Evolutionary conservation across 2,888 invertebrate genomes (phyloP), one percentile per base, ranked within the genome.

Genomic region (Calameuta idolon): DNA sequence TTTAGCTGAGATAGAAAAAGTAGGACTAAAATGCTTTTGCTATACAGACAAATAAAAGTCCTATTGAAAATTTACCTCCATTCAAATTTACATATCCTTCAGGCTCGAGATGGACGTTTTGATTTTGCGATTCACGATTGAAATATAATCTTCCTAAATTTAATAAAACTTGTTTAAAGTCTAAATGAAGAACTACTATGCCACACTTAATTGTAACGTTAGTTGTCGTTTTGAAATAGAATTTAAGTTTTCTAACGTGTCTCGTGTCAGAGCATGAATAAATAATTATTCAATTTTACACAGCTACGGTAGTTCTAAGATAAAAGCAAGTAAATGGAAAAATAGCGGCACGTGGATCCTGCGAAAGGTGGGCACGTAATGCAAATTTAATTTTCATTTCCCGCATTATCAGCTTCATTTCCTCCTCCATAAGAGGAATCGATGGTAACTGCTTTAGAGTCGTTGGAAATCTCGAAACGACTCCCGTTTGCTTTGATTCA

Each of bases 301-400:
- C 23, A 9, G 55, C 2, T 9, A 55, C 2, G 55, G 23, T 23
- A 23, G 23, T 23, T 55, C 23, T 55, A 55, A 55, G 55, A 55
- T 55, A 55, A 55, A 55, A 55, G 55, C 2, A 55, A 55, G 23
- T 23, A 55, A 55, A 55, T 55, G 55, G 23, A 55, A 55, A 55
- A 23, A 55, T 55, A 55, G 55, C 55, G 55, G 55, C 55, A 55
- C 55, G 55, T 23, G 55, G 30, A 33, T 73, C 12, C 31, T 77
- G 74, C 79, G 75, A 79, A 76, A 78, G 80, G 82, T 82, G 73
- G 77, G 80, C 79, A 81, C 76, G 80, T 81, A 82, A 83, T 83
- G 81, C 81, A 82, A 80, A 84, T 83, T 83, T 83, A 84, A 83
- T 83, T 84, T 80, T 80, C 82, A 83, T 82, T 84, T 79, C 80